Conservation (phyloP, 2,797 vertebrate genomes). For the Hephaestus fuliginosus region DNA sequence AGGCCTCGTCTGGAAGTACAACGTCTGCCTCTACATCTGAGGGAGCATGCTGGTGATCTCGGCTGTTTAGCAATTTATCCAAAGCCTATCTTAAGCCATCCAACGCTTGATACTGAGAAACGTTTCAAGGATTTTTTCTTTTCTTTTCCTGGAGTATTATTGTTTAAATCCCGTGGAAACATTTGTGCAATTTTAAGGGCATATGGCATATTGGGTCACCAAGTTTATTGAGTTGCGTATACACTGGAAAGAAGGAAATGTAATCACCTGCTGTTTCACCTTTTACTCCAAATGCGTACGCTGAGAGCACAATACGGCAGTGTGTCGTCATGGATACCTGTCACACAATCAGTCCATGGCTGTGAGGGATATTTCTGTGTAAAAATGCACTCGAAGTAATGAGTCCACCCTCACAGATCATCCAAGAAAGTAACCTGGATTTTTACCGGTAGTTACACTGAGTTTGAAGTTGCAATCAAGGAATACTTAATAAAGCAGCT, state of each 20-base stretch:
- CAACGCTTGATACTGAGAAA: not conserved
- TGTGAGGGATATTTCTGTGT: not conserved
- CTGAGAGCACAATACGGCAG: not conserved
- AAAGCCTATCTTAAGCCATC: constrained; percentile 5
- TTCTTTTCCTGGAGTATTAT: not conserved
- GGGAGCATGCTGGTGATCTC: constrained; percentile 40
- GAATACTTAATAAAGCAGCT: not conserved
- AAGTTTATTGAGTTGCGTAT: too few species aligned
- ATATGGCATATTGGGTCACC: not conserved
- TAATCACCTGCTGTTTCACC: not conserved
- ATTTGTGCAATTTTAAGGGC: not conserved
- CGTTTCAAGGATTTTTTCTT: not conserved
- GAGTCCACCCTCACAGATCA: not conserved
- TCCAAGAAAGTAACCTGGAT: not conserved
- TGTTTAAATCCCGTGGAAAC: not conserved
- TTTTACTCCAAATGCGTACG: not conserved
- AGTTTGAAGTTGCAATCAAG: not conserved
- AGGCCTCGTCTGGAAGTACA: constrained; percentile 41
- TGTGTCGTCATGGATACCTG: not conserved
- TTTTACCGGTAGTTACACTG: too few species aligned
- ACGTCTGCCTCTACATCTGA: constrained; percentile 52
- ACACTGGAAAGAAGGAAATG: not conserved
- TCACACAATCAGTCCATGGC: not conserved
- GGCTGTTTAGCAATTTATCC: constrained; percentile 21
- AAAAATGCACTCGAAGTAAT: not conserved